A percentile compares a stretch with the other conserved stretches of the same genome.
These are phyloP conservation scores for Babyrousa celebensis DNA, from an alignment of 2,797 vertebrate species.

Conservation along the genomic window DNA sequence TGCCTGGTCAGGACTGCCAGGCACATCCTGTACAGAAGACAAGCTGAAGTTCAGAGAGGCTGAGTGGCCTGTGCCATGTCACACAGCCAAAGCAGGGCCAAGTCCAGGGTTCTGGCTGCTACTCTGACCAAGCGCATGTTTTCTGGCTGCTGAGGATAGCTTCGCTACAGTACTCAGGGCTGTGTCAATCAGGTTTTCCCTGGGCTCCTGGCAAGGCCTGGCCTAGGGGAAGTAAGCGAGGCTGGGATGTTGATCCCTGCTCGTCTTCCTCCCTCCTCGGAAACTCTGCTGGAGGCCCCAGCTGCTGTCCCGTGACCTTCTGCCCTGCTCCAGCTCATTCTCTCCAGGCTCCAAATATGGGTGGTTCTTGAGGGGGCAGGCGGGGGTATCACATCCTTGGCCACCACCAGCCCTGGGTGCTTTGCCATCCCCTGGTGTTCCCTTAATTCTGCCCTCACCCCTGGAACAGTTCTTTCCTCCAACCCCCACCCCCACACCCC, in stretches of 20 bases:
- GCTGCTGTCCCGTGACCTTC: not conserved
- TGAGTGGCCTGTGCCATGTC: not conserved
- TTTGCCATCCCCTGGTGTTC: not conserved
- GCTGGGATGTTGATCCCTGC: not conserved
- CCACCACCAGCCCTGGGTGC: not conserved
- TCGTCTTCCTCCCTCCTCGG: not conserved
- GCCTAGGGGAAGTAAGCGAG: not conserved
- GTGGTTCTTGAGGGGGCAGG: not conserved
- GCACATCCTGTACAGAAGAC: not conserved
- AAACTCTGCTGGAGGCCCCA: not conserved
- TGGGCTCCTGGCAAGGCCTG: not conserved
- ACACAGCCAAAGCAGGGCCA: not conserved
- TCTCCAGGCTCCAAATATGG: not conserved
- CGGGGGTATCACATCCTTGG: not conserved
- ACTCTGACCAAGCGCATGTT: fast-evolving
- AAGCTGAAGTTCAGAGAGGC: not conserved
- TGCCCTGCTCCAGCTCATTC: not conserved
- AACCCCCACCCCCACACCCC: too few relatives aligned
- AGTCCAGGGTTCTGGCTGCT: not conserved
- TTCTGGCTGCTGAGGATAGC: not conserved
- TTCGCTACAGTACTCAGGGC: not conserved
- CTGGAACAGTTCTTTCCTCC: not conserved
- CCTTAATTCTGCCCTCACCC: not conserved
- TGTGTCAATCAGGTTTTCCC: not conserved
- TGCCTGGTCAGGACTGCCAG: not conserved